phyloP scores from a whole-genome alignment of 2,888 invertebrate species.

The Drosophila multiciliata region DNA sequence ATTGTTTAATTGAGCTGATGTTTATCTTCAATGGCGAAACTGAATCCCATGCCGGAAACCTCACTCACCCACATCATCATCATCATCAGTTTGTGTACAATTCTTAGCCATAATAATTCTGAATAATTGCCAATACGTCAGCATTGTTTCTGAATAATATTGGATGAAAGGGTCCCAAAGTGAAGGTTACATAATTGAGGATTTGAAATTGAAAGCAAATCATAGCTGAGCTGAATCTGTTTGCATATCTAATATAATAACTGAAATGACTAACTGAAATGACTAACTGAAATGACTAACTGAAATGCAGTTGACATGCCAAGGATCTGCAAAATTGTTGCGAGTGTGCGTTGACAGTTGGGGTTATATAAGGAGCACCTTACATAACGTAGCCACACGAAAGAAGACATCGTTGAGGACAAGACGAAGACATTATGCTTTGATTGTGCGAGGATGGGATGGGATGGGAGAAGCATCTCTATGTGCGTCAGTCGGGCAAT shows the following conservation, averaged over 20 bases:
- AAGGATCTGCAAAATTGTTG: constrained; percentile 26
- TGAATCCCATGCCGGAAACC: background rate
- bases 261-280: constrained; percentile 25
- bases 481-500: constrained; percentile 30
- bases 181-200: background rate
- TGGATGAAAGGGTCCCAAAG: constrained; percentile 10
- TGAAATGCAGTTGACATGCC: constrained; percentile 27
- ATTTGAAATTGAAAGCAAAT: background rate
- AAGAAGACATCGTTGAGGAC: constrained; percentile 28
- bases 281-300: constrained; percentile 17
- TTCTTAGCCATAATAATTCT: constrained; percentile 45
- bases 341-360: constrained; percentile 14
- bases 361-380: constrained; percentile 28
- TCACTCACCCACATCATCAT: background rate
- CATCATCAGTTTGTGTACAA: background rate
- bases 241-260: constrained; percentile 31
- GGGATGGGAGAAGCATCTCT: background rate
- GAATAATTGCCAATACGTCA: constrained; percentile 49
- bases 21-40: background rate
- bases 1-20: too few species aligned
- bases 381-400: constrained; percentile 4
- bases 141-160: constrained; percentile 40
- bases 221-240: constrained; percentile 11
- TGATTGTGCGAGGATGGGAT: constrained; percentile 37
- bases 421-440: constrained; percentile 60